Evolutionary conservation across 2,113 vertebrate genomes (phyloP).

Genomic region (Pogonocichla stellata): DNA sequence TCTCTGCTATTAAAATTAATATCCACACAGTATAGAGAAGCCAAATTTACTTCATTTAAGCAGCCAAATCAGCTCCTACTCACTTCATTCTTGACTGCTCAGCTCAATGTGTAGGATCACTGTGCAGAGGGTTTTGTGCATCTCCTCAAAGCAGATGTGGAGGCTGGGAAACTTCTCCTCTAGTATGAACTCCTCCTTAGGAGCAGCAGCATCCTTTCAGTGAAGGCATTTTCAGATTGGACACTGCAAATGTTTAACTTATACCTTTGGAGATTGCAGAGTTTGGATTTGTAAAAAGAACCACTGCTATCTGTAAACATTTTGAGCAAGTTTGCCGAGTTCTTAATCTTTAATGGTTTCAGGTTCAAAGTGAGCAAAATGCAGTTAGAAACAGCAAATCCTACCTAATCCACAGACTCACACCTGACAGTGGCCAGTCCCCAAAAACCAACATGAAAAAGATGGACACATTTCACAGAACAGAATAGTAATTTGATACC

Average conservation of each 20-base stretch:
- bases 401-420: neutral
- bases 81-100: neutral
- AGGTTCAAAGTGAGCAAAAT: neutral
- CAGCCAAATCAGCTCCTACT: neutral
- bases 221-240: neutral
- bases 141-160: neutral
- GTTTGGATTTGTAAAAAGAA: neutral
- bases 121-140: neutral
- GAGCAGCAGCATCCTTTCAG: neutral
- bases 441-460: neutral
- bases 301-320: neutral
- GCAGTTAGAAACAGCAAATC: neutral
- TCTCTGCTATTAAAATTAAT: constrained; percentile 9
- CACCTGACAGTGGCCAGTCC: neutral
- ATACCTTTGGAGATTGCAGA: accelerated
- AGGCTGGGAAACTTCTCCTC: neutral
- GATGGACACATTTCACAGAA: accelerated
- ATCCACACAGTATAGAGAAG: neutral
- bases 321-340: neutral
- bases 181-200: neutral
- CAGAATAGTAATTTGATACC: neutral
- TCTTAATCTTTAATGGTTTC: neutral
- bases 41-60: neutral
- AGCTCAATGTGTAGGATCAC: neutral
- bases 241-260: neutral